A percentile compares a stretch with the other conserved stretches of the same genome.
Conservation (phyloP, 2,113 vertebrate species). For the Festucalex cinctus region DNA sequence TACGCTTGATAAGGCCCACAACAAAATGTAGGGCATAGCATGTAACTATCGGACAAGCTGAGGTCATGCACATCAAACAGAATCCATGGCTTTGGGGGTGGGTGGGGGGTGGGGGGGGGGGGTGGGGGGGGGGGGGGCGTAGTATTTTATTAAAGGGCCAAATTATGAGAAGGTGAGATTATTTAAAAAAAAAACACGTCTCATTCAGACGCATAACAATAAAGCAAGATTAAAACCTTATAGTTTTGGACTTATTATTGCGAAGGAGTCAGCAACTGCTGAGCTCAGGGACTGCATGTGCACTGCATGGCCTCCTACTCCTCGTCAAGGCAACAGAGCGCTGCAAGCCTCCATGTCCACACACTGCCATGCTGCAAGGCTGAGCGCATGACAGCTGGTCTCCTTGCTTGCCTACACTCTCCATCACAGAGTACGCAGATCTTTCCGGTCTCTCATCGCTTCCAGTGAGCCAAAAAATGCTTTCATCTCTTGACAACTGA, state of each 20-base stretch:
- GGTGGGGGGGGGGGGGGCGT: no score
- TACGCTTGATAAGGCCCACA: constrained; percentile 24
- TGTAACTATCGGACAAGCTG: constrained; percentile 34
- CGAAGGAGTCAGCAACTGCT: constrained; percentile 24
- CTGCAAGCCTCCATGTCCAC: constrained; percentile 37
- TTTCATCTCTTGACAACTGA: constrained; percentile 70
- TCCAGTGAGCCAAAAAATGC: constrained; percentile 51
- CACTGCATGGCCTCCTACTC: constrained; percentile 40
- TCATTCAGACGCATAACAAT: constrained; percentile 24
- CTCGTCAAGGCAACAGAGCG: constrained; percentile 43
- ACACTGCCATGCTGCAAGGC: constrained; percentile 39
- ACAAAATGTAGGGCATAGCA: constrained; percentile 50
- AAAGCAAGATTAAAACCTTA: constrained; percentile 40
- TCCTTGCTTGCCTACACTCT: constrained; percentile 43
- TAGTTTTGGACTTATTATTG: constrained; percentile 38
- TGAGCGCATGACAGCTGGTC: constrained; percentile 65
- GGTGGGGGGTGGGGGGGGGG: no score
- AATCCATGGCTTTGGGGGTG: neutral
- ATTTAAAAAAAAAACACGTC: neutral
- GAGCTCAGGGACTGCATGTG: constrained; percentile 17
- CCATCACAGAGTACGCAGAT: constrained; percentile 45
- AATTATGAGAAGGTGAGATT: constrained; percentile 38
- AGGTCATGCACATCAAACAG: constrained; percentile 37
- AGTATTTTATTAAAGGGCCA: no score
- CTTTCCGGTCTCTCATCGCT: constrained; percentile 41